Base-by-base conservation (phyloP, 2,888 invertebrate species). In the Phortica magna region DNA sequence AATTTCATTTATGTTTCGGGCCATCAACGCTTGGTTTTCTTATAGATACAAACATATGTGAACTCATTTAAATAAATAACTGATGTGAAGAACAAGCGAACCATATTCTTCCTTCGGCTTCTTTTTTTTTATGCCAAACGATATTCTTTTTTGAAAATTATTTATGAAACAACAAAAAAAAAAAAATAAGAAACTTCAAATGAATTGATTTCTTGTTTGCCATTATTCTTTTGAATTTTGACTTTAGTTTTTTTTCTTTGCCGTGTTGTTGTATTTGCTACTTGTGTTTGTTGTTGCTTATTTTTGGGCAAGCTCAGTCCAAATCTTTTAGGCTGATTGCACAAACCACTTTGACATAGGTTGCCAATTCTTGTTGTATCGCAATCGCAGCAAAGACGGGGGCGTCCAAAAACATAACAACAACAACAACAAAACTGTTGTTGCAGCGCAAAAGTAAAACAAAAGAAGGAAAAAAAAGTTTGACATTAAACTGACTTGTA, bases 401-500 rank as follows among this genome's bases (percentile, higher is more conserved):
- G 31, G 31, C 31, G 31, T 2, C 1, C 2, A n/a, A n/a, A 43
- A 7, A 42, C 6, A 59, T 42, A 9, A 12, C 57, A 59, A 31
- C 4, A 59, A 72, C 0, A 41, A 59, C 39, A 39, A n/a, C 7
- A 57, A 59, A 57, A 17, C n/a, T 6, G 59, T 59, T 48, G 59
- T 57, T 39, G 55, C 19, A 14, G 14, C 19, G 42, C 73, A 65
- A 55, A 57, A 31, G 55, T 22, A 75, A 31, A 73, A 59, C 73
- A 22, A 76, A 75, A 43, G 48, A 39, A 65, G 39, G 31, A 83
- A 83, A 83, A 80, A 84, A 84, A 87, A 84, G 80, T 87, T 87
- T 88, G 88, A 86, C 88, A 84, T 84, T 88, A 87, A 89, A 88
- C 88, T 88, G 88, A 87, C 88, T 88, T 89, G 86, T 84, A 89